Evolutionary conservation across 2,113 vertebrate genomes (phyloP).

Genomic region (Sinocyclocheilus rhinocerous): DNA sequence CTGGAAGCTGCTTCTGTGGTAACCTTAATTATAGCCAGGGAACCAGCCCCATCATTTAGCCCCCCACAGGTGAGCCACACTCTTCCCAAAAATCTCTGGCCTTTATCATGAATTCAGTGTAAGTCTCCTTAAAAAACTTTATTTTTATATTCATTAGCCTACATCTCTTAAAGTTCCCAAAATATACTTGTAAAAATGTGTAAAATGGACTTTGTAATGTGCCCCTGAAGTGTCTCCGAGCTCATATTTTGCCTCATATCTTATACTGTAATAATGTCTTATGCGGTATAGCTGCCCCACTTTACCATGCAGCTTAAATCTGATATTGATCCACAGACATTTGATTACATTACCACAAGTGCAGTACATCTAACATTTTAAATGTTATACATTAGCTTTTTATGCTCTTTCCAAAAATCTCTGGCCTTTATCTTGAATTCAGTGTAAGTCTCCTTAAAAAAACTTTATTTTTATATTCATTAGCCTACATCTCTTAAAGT

Average conservation of each 20-base stretch:
- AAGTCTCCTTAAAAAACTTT: conserved; percentile 42
- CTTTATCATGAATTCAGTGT: conserved; percentile 2
- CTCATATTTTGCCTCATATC: not conserved
- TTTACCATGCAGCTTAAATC: not conserved
- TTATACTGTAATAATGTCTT: not conserved
- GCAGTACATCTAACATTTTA: conserved; percentile 7
- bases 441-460: not conserved
- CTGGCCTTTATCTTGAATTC: not conserved
- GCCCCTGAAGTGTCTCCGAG: not conserved
- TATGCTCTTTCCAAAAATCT: conserved; percentile 47
- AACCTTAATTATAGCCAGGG: conserved; percentile 80
- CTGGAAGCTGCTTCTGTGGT: conserved; percentile 81
- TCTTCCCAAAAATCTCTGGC: conserved; percentile 11
- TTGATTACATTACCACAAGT: conserved; percentile 16
- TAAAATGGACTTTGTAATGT: not conserved
- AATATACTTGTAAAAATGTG: not conserved
- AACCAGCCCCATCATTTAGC: conserved; percentile 72
- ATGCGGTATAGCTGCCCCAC: not conserved
- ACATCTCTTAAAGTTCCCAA: not conserved
- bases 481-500: not conserved
- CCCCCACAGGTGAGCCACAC: conserved; percentile 77
- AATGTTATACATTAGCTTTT: conserved; percentile 2
- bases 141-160: not conserved
- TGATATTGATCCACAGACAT: not conserved
- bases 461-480: not conserved